Evolutionary conservation across 2,888 invertebrate species (phyloP).

Genomic region (Chloroclysta siterata): DNA sequence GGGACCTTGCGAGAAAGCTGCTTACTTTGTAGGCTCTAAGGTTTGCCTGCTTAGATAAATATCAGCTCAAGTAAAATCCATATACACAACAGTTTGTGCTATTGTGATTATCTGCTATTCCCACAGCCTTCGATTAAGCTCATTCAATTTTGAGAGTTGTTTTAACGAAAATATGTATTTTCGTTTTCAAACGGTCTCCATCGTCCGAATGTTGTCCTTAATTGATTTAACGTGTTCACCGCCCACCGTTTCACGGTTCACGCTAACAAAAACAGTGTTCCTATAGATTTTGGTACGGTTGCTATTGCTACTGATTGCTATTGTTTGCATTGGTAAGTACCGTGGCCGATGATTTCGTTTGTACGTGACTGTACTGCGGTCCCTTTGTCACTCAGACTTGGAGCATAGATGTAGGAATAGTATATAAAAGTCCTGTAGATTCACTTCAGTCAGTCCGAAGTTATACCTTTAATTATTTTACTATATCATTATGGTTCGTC

Average conservation of each 20-base stretch:
- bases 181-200: constrained; percentile 20
- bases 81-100: not conserved
- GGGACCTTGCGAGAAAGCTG: constrained; percentile 5
- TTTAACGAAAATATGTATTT: constrained; percentile 19
- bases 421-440: not conserved
- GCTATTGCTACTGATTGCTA: constrained; percentile 67
- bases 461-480: not conserved
- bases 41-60: not conserved
- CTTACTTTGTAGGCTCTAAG: constrained; percentile 1
- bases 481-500: too few relatives aligned
- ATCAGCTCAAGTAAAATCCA: not conserved
- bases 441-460: not conserved
- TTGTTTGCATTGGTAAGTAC: constrained; percentile 78
- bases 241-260: constrained; percentile 54
- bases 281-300: constrained; percentile 61
- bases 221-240: constrained; percentile 74
- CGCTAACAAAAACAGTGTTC: constrained; percentile 65
- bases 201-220: constrained; percentile 60
- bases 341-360: constrained; percentile 60
- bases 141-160: not conserved
- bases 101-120: not conserved
- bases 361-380: constrained; percentile 69
- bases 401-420: constrained; percentile 7
- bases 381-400: constrained; percentile 65
- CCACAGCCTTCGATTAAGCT: not conserved